Evolutionary conservation across 2,113 vertebrate genomes (phyloP).

Genomic region (western clawed frog (Xenopus tropicalis)): DNA sequence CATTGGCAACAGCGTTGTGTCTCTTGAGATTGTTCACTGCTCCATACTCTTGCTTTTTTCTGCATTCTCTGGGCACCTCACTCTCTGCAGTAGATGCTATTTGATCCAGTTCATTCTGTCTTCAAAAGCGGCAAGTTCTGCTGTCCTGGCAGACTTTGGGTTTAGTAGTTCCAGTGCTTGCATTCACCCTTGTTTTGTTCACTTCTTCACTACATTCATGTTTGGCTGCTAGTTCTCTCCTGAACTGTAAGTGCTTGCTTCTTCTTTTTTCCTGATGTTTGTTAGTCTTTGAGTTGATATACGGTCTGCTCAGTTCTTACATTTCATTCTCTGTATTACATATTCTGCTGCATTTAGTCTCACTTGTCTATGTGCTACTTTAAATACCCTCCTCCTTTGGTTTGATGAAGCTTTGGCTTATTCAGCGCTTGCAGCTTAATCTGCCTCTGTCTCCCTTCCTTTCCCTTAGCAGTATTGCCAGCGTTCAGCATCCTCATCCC

Average conservation of each 20-base stretch:
- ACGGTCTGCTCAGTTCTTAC: not conserved
- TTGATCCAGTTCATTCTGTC: not conserved
- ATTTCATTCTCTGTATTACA: not conserved
- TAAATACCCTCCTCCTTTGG: conserved; percentile 8
- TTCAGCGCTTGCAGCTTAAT: conserved; percentile 5
- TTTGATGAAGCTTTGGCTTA: conserved; percentile 8
- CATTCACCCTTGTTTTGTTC: not conserved
- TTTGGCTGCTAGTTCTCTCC: not conserved
- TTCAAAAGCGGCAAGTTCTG: not conserved
- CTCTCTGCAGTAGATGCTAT: not conserved
- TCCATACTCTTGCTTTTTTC: not conserved
- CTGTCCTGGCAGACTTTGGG: not conserved
- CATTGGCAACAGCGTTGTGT: not conserved
- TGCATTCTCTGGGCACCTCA: not conserved
- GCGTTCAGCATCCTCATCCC: conserved; percentile 28
- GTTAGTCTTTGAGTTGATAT: not conserved
- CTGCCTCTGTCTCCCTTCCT: conserved; percentile 10
- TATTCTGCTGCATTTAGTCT: not conserved
- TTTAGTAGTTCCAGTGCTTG: not conserved
- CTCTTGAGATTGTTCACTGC: conserved; percentile 7
- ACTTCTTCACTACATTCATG: not conserved
- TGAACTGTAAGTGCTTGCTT: not conserved
- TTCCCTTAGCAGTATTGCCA: conserved; percentile 40
- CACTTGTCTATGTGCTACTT: conserved; percentile 1
- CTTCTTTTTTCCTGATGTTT: not conserved